Base-by-base conservation (phyloP, 2,113 vertebrate species). In the Otolemur garnettii region DNA sequence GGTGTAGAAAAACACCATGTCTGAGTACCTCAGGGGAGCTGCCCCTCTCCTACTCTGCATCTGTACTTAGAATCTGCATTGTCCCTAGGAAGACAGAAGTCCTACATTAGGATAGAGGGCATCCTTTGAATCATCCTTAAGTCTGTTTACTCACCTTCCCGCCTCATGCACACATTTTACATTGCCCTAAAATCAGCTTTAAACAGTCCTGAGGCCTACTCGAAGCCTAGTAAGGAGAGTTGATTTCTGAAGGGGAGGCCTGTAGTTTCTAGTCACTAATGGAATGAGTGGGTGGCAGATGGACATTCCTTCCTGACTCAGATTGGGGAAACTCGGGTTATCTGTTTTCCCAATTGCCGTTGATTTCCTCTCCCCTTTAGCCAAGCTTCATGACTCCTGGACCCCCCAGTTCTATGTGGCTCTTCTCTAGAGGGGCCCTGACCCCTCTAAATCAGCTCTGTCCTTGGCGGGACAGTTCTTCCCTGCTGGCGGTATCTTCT, bases 351-450 rank as follows among this genome's bases (percentile, higher is more conserved):
- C 87, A 19, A n/a, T 81, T 87, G 33, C 42, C 38, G n/a, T 26
- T 96, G 59, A 75, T 90, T 95, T 92, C 35, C 18, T 77, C 84
- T 97, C 19, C 77, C n/a, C 53, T 80, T 78, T 64, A 97, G 97
- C 35, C 80, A 77, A 91, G 64, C 75, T 94, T 96, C 87, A 59
- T 64, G 88, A 62, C 90, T 96, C 91, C 95, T 69, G 96, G 96
- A 62, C 89, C 96, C 6, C 97, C 97, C 19, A 96, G 57, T 87
- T 97, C 97, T 0, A 95, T 99, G 62, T 99, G 99, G 90, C 95
- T 98, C n/a, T 98, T 99, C 79, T 98, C 99, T 24, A 99, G 98
- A 86, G 99, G 99, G 12, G 72, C 90, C 0, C 98, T 99, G 97
- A 98, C 98, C 5, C 98, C 98, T 10, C 98, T 99, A 0, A 87